Base-by-base conservation (phyloP, 1,140 invertebrate species). In the Venturia canescens region DNA sequence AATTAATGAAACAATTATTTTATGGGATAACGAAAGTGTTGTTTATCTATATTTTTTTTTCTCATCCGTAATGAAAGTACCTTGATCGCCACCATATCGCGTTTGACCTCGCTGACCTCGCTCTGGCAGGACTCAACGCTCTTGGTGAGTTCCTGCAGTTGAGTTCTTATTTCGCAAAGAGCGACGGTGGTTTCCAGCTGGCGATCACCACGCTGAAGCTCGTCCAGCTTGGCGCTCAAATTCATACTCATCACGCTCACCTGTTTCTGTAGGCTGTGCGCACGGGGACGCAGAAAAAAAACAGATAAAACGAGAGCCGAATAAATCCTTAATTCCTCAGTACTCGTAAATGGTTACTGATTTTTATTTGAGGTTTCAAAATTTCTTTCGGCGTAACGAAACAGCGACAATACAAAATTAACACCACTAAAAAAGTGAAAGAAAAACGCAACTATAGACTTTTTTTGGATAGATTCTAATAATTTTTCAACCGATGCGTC, bases 171-270 rank as follows among this genome's bases (percentile, higher is more conserved):
- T 93, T 97, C 97, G 91, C 96, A 97, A 88, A 97, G 94, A 83
- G 96, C 96, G 87, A 97, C 96, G 89, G 96, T 97, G 81, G 96
- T 97, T 93, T 97, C 97, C 88, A 97, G 93, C 92, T 97, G 96
- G 85, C 95, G 95, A 93, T 96, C 95, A 90, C 95, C 95, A 86
- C 96, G 94, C 91, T 97, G 96, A 92, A 98, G 95, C 93, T 97
- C 96, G 93, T 97, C 97, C 93, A 98, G 94, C 93, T 97, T 97
- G 87, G 96, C 95, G 91, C 95, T 96, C 93, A 98, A 94, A 94
- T 97, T 97, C 95, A 97, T 97, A 93, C 96, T 97, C 97, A 98
- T 98, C 93, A 97, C 96, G 94, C 96, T 97, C 94, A 97, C 96
- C 95, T 97, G 97, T 94, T 97, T 97, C 94, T 98, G 97, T 94